Evolutionary conservation across 2,797 vertebrate species (phyloP), one percentile per base, ranked within the genome.

Genomic region (Chiroxiphia lanceolata): DNA sequence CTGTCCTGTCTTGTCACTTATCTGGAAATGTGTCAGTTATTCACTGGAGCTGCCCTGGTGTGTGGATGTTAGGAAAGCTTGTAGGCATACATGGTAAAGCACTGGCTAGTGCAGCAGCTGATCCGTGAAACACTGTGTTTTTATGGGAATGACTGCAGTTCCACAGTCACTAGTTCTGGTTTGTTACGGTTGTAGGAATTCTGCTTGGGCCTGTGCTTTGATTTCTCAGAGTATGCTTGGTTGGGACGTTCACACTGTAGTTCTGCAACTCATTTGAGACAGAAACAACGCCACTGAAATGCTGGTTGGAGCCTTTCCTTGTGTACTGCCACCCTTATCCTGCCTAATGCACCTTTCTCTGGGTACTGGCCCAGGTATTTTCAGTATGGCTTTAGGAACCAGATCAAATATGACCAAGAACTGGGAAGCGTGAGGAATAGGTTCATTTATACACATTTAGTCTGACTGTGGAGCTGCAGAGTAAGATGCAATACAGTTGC

Each of bases 261-360:
- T 44, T 67, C 31, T 77, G 3, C 7, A 38, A 64, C 18, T 50
- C 1, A 1, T 68, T 57, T 23, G 47, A 64, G 40, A 26, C 3
- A 4, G 47, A 40, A 59, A 1, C 1, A 1, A 27, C 60, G 51
- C 71, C 50, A 36, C 36, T 60, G 68, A 45, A 53, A 25, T 31
- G 3, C 36, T 54, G 31, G 12, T 33, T 48, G 33, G 47, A 56
- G n/a, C 6, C 26, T 40, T 90, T 45, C 9, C 51, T 5, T 31
- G 0, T 6, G 2, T 1, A 2, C 25, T 70, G 29, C 14, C 3
- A 21, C 6, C 3, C 11, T 77, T 87, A 36, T 44, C 7, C 36
- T 88, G n/a, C 40, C 9, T 3, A 0, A 6, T 25, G 15, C 1
- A 1, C 42, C 6, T 42, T 42, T 31, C 36, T 56, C 27, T 60